phyloP scores from a whole-genome alignment of 2,113 vertebrate species.

The Nothocercus julius region DNA sequence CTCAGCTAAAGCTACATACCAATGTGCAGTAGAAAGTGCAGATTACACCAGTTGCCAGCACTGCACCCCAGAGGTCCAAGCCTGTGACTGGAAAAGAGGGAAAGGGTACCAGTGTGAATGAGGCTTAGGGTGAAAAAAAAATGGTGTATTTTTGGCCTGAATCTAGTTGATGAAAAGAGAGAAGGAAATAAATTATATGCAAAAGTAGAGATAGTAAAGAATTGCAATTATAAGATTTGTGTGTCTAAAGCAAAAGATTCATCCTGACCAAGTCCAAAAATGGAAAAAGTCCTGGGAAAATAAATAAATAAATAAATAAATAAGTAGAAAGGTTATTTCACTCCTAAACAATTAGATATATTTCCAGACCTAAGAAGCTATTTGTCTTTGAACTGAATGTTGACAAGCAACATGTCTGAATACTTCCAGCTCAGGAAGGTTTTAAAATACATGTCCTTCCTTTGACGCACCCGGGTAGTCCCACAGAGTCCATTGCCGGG shows the following conservation, averaged over 20 bases:
- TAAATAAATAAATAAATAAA: background rate
- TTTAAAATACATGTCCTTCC: background rate
- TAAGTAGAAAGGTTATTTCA: background rate
- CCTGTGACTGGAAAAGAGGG: slow-evolving; percentile 83
- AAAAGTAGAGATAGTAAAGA: background rate
- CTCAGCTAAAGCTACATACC: slow-evolving; percentile 73
- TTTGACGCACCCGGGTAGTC: background rate
- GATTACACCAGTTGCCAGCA: slow-evolving; percentile 87
- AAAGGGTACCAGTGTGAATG: background rate
- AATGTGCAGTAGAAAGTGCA: slow-evolving; percentile 93
- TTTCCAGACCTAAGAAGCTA: background rate
- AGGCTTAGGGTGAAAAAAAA: background rate
- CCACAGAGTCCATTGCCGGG: background rate
- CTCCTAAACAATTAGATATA: background rate
- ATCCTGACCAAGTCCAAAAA: background rate
- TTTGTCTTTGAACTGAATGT: background rate
- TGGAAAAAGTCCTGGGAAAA: background rate
- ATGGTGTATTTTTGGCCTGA: background rate
- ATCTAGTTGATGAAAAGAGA: background rate
- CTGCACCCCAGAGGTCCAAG: slow-evolving; percentile 87
- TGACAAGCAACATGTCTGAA: background rate
- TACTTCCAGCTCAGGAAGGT: background rate
- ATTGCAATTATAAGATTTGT: background rate
- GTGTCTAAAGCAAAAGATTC: background rate
- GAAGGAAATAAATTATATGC: background rate